These are phyloP conservation scores for Hemiscyllium ocellatum DNA, from an alignment of 2,113 vertebrate genomes.

Conservation along the genomic window DNA sequence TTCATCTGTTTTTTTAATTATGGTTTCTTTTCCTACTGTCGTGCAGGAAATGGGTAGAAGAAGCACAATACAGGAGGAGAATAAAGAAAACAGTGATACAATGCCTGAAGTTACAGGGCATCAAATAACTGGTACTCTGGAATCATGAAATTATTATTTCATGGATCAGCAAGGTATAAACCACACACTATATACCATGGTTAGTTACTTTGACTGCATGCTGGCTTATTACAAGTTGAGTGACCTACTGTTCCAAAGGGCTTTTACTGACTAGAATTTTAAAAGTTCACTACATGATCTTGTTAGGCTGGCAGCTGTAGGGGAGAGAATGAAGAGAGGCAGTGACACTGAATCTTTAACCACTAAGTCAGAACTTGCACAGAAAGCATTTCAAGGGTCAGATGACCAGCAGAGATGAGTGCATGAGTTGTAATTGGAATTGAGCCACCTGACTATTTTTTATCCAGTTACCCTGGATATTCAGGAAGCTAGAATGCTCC, in stretches of 20 bases:
- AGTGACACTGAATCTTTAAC: conserved; percentile 18
- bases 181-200: conserved; percentile 23
- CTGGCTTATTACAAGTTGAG: conserved; percentile 11
- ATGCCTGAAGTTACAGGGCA: background rate
- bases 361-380: conserved; percentile 7
- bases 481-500: conserved; percentile 86
- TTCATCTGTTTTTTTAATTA: background rate
- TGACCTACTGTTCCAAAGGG: conserved; percentile 12
- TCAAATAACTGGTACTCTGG: background rate
- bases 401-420: background rate
- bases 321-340: conserved; percentile 1
- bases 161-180: background rate
- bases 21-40: background rate
- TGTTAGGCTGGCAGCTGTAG: background rate
- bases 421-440: background rate
- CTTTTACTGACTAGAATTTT: background rate
- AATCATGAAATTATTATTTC: background rate
- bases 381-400: background rate
- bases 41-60: background rate
- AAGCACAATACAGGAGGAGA: background rate
- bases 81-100: background rate
- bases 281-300: background rate
- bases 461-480: conserved; percentile 37
- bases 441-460: background rate
- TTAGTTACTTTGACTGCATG: background rate